Conservation (phyloP, 92 coral and sea anemone species). For the Blastomussa wellsi region DNA sequence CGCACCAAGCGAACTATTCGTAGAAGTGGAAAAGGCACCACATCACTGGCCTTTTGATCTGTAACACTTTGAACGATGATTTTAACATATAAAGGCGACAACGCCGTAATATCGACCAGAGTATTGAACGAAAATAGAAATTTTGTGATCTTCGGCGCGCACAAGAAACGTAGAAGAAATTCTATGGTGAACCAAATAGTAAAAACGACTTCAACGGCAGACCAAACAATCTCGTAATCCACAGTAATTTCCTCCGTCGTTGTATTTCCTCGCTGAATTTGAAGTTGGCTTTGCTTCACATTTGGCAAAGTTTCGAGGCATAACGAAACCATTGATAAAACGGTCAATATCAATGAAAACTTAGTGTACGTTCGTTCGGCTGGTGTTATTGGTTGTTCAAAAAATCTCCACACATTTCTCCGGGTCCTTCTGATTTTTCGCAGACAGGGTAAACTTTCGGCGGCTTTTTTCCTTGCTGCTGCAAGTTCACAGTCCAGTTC, state of each 20-base stretch:
- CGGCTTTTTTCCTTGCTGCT: not conserved
- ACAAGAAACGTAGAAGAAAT: slow-evolving; percentile 60
- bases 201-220: slow-evolving; percentile 67
- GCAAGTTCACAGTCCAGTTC: slow-evolving; percentile 2
- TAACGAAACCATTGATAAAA: slow-evolving; percentile 67
- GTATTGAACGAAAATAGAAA: slow-evolving; percentile 66
- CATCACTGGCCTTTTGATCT: slow-evolving; percentile 12
- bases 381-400: slow-evolving; percentile 72
- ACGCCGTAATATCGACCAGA: slow-evolving; percentile 67
- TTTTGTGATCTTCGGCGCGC: slow-evolving; percentile 59
- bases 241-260: slow-evolving; percentile 32
- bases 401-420: slow-evolving; percentile 70
- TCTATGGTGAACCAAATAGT: slow-evolving; percentile 89
- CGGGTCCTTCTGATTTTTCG: slow-evolving; percentile 11
- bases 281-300: slow-evolving; percentile 28
- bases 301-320: slow-evolving; percentile 79
- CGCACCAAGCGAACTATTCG: slow-evolving; percentile 68
- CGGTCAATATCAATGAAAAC: slow-evolving; percentile 58
- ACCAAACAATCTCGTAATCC: slow-evolving; percentile 60
- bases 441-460: slow-evolving; percentile 17
- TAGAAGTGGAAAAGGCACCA: slow-evolving; percentile 59
- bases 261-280: slow-evolving; percentile 13
- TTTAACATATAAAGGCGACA: slow-evolving; percentile 69
- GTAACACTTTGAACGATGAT: slow-evolving; percentile 26
- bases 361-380: slow-evolving; percentile 57